A percentile compares a stretch with the other conserved stretches of the same genome.
phyloP scores from a whole-genome alignment of 2,113 vertebrate species.

The Lasiurus cinereus region DNA sequence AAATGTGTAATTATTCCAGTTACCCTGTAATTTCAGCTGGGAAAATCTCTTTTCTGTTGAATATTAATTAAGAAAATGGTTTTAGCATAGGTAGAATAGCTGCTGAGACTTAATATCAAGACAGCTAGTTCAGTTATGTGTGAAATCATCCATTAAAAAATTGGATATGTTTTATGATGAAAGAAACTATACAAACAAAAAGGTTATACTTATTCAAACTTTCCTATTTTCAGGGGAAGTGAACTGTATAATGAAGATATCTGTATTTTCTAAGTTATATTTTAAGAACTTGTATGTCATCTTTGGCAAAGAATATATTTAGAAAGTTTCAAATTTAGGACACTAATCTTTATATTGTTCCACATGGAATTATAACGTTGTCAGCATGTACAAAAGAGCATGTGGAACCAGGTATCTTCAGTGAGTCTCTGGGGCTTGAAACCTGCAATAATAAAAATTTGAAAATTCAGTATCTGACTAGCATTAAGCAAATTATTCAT shows the following conservation, averaged over 20 bases:
- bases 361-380: slow-evolving; percentile 51
- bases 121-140: background rate
- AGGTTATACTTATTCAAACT: slow-evolving; percentile 16
- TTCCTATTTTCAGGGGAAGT: slow-evolving; percentile 61
- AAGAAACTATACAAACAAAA: slow-evolving; percentile 24
- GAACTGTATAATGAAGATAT: background rate
- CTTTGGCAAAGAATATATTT: slow-evolving; percentile 45
- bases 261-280: slow-evolving; percentile 55
- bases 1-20: slow-evolving; percentile 18
- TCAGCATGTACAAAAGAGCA: background rate
- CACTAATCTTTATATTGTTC: slow-evolving; percentile 36
- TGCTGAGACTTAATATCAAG: slow-evolving; percentile 35
- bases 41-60: slow-evolving; percentile 38
- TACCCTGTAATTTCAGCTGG: slow-evolving; percentile 43
- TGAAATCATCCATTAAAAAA: slow-evolving; percentile 33
- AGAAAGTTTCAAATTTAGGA: slow-evolving; percentile 57
- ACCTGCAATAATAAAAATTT: slow-evolving; percentile 46
- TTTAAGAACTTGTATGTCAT: slow-evolving; percentile 36
- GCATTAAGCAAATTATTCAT: slow-evolving; percentile 55
- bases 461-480: slow-evolving; percentile 28
- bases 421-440: slow-evolving; percentile 50
- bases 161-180: background rate
- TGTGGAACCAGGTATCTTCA: background rate
- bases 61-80: slow-evolving; percentile 40
- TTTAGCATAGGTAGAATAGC: slow-evolving; percentile 11